Evolutionary conservation across 2,113 vertebrate genomes (phyloP).

Genomic region (Protomyctophum bolini): DNA sequence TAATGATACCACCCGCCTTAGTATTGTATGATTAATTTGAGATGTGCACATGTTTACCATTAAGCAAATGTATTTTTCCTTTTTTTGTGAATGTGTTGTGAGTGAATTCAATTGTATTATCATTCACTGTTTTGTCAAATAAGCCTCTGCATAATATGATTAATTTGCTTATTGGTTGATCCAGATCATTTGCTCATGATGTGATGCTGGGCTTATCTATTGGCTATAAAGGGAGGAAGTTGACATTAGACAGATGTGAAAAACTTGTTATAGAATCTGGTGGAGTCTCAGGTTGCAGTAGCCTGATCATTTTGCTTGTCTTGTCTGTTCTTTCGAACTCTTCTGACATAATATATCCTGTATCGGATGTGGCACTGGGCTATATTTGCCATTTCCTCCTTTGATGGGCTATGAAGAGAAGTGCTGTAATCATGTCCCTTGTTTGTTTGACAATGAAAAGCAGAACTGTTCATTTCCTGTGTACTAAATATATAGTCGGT

Average conservation of each 20-base stretch:
- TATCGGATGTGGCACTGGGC: neutral
- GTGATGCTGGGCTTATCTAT: neutral
- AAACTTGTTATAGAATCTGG: neutral
- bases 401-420: conserved; percentile 8
- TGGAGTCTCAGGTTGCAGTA: conserved; percentile 23
- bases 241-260: conserved; percentile 13
- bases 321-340: neutral
- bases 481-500: no score
- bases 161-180: neutral
- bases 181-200: conserved; percentile 15
- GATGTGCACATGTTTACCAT: no score
- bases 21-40: no score
- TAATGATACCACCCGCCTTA: neutral
- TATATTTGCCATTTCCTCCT: neutral
- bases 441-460: conserved; percentile 2
- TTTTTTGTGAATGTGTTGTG: neutral
- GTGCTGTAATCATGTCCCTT: neutral
- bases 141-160: neutral
- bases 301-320: conserved; percentile 12
- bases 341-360: neutral
- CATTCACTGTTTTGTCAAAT: neutral
- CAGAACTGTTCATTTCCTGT: no score
- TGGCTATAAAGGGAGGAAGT: conserved; percentile 31
- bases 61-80: neutral
- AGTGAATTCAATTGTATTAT: no score